Evolutionary conservation across 2,113 vertebrate species (phyloP), one percentile per base, ranked within the genome.

Genomic region (Apeltes quadracus): DNA sequence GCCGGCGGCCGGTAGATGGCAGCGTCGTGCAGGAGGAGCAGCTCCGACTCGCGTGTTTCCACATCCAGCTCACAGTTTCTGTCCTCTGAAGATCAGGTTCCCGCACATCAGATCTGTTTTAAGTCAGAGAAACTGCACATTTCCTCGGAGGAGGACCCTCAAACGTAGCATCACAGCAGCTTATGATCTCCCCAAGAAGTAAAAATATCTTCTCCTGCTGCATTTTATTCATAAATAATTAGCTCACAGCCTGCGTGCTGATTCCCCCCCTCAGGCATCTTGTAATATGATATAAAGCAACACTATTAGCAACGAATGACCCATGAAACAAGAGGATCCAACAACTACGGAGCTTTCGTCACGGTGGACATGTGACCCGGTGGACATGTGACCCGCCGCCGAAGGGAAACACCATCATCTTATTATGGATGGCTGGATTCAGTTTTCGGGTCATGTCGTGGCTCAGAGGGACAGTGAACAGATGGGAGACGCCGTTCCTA

Each of bases 1-100:
- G 22, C 5, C 18, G 4, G 20, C 53, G 16, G 55, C 59, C 81
- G 25, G 1, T 34, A 72, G 81, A 36, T 79, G 57, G 68, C 81
- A 68, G 72, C 1, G 58, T 1, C 48, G 32, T 34, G 32, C 32
- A 5, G 32, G 32, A 34, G 32, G 32, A 34, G 32, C 32, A 34
- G 32, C 32, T 34, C 32, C 7, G 32, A 34, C 32, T 34, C 32
- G 32, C 32, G 7, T 7, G 32, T 34, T 34, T 29, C 5, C 29
- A 5, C 5, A 34, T 34, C 32, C 6, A 34, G 5, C 7, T 34
- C 32, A 34, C 32, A 7, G 32, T 34, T 34, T 34, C 32, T 34
- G 32, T 34, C 32, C 1, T 34, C 32, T 34, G 5, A 34, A 34
- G 7, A 34, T 34, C 3, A 6, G 1, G 32, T 34, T 34, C 32